A percentile compares a stretch with the other conserved stretches of the same genome.
These are phyloP conservation scores for Perodicticus potto DNA, from an alignment of 2,797 vertebrate genomes.

Conservation along the genomic window DNA sequence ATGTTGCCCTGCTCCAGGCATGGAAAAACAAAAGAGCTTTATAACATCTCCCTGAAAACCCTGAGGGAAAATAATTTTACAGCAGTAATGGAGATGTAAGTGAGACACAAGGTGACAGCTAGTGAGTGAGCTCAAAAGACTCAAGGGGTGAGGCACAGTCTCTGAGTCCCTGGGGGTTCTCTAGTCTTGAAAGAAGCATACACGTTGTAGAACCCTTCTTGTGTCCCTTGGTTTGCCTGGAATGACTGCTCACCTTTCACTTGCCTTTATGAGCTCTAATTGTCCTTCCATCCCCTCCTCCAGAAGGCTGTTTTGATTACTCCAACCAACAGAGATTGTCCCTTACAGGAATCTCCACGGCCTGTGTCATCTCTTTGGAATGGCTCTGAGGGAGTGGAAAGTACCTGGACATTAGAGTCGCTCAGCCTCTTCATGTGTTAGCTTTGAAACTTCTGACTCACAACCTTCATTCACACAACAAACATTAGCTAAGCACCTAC, in stretches of 20 bases:
- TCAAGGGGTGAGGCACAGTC: not conserved
- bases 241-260: not conserved
- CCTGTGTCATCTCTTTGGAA: not conserved
- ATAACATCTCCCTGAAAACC: not conserved
- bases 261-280: constrained; percentile 4
- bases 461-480: not conserved
- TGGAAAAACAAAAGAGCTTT: not conserved
- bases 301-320: not conserved
- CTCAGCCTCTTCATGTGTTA: not conserved
- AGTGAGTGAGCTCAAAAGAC: not conserved
- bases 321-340: not conserved
- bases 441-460: not conserved
- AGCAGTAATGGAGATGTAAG: not conserved
- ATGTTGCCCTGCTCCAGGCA: not conserved
- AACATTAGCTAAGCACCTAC: not conserved
- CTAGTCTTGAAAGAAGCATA: not conserved
- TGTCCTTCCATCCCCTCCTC: not conserved
- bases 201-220: not conserved
- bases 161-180: not conserved
- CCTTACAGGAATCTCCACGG: not conserved
- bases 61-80: not conserved
- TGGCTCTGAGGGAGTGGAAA: not conserved
- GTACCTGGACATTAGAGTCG: not conserved
- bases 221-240: not conserved
- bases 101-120: not conserved